Conservation (phyloP, 2,113 vertebrate genomes). For the Poeciliopsis occidentalis region DNA sequence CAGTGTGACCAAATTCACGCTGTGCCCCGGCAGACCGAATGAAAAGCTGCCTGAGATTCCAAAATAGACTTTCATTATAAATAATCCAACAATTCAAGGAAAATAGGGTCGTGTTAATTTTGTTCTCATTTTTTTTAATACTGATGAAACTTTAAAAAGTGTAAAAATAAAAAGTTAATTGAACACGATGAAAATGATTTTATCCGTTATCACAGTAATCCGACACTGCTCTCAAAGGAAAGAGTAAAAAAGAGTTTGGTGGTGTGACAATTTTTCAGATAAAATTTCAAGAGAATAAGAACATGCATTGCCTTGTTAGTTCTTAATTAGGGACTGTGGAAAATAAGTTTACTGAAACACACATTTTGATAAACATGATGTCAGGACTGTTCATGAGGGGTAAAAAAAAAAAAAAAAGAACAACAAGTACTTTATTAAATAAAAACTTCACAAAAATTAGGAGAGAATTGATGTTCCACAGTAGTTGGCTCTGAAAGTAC, state of each 20-base stretch:
- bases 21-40: neutral
- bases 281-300: neutral
- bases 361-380: too few relatives aligned
- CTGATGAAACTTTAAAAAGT: neutral
- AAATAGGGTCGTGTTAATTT: neutral
- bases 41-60: neutral
- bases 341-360: too few relatives aligned
- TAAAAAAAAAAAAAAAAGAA: neutral
- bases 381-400: too few relatives aligned
- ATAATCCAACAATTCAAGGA: neutral
- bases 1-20: constrained; percentile 1
- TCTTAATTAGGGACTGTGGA: neutral
- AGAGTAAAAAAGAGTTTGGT: neutral
- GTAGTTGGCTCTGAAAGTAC: neutral
- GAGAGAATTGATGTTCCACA: neutral
- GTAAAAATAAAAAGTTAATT: neutral
- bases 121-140: neutral
- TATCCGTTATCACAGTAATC: neutral
- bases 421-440: neutral
- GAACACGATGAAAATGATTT: neutral
- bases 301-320: neutral
- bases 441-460: neutral
- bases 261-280: neutral
- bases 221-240: neutral
- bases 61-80: neutral